Evolutionary conservation across 2,888 invertebrate species (phyloP), one percentile per base, ranked within the genome.

Genomic region (Catocala fraxini): DNA sequence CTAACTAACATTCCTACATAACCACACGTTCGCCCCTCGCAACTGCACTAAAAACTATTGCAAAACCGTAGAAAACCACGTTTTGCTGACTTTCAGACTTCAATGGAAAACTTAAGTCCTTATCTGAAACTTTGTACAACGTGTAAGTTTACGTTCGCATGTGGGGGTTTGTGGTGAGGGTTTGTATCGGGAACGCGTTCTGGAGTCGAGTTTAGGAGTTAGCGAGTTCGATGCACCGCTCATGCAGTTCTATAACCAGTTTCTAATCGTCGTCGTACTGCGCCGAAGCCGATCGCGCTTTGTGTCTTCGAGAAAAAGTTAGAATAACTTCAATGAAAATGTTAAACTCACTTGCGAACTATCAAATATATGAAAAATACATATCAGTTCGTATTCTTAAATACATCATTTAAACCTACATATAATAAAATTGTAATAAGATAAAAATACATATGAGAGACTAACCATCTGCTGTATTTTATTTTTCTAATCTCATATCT

Each of bases 231-330:
- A 78, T 81, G 90, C 83, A 83, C 87, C 81, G 82, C 80, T 77
- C 84, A 73, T 83, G 86, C 82, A 82, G 80, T 78, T 71, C 64
- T 61, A 68, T 69, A 84, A 93, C 93, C 90, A 91, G 93, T 93
- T 92, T 70, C 92, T 93, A 93, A 93, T 92, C 90, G 92, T 68
- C 74, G 84, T 75, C 74, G 84, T 75, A 79, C 83, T 86, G 85
- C 83, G 87, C 89, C 79, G 85, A 84, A 79, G 80, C 83, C 88
- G 86, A 86, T 89, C 90, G 86, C 67, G 80, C 73, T 71, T 71
- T 67, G 66, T 78, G 65, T 74, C 77, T 79, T 73, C 72, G 79
- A 83, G 87, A 90, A 92, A 91, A 92, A 91, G 81, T 91, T 89
- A 85, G 87, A 89, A 88, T 88, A 87, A 87, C 83, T 88, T 84